Evolutionary conservation across 2,113 vertebrate species (phyloP).

Genomic region (Galeopterus variegatus): DNA sequence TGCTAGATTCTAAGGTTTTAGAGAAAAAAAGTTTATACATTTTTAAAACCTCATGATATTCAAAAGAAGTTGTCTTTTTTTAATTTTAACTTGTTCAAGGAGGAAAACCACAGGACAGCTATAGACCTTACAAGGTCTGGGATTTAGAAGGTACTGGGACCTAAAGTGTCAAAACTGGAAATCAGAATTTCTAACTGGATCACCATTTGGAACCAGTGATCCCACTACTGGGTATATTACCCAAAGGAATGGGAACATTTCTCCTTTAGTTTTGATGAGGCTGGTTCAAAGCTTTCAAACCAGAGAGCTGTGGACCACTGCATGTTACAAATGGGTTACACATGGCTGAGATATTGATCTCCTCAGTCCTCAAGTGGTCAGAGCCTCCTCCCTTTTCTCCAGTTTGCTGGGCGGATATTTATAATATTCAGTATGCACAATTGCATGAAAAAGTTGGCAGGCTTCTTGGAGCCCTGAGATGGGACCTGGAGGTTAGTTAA

Average conservation of each 20-base stretch:
- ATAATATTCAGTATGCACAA: slow-evolving; percentile 7
- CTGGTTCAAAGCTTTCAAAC: background rate
- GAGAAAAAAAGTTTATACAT: background rate
- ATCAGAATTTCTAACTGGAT: slow-evolving; percentile 15
- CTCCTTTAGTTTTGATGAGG: slow-evolving; percentile 14
- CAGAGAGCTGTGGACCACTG: background rate
- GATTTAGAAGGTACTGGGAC: background rate
- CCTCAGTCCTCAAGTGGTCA: background rate
- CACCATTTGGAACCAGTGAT: background rate
- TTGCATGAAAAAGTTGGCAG: background rate
- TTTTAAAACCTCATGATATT: background rate
- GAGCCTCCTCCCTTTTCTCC: background rate
- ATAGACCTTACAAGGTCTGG: background rate
- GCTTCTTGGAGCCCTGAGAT: background rate
- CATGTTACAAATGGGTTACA: background rate
- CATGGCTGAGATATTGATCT: slow-evolving; percentile 40
- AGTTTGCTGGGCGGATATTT: slow-evolving; percentile 28
- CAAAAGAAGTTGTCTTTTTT: background rate
- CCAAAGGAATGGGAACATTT: background rate
- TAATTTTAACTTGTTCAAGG: slow-evolving; percentile 36
- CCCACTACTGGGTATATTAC: too few species aligned
- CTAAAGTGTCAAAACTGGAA: background rate
- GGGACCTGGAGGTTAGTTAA: background rate
- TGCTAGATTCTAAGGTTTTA: background rate
- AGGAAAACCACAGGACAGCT: background rate